A percentile compares a stretch with the other conserved stretches of the same genome.
These are phyloP conservation scores for Halesus radiatus DNA, from an alignment of 1,140 invertebrate genomes.

Conservation along the genomic window DNA sequence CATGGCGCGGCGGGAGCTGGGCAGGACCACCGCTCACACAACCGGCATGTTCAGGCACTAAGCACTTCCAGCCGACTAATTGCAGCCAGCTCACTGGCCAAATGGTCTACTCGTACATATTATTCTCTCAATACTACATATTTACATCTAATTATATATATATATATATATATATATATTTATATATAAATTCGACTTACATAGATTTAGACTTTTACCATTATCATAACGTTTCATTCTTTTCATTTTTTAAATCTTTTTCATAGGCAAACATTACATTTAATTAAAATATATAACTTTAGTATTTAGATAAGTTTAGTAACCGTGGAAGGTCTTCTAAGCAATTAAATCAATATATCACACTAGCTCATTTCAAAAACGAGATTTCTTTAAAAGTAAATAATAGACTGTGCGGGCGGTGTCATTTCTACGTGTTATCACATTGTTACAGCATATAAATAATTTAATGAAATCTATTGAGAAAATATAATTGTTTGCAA, in stretches of 20 bases:
- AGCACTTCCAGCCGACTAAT: conserved; percentile 50
- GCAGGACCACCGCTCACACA: background rate
- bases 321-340: conserved; percentile 54
- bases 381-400: conserved; percentile 56
- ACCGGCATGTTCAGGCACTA: conserved; percentile 53
- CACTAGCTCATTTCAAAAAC: conserved; percentile 58
- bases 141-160: conserved; percentile 56
- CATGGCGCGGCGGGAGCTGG: conserved; percentile 21
- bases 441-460: conserved; percentile 12
- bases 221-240: conserved; percentile 57
- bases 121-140: conserved; percentile 53
- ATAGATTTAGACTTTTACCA: conserved; percentile 58
- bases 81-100: conserved; percentile 47
- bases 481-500: background rate
- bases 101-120: conserved; percentile 46
- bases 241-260: conserved; percentile 53
- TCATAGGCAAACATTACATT: conserved; percentile 57
- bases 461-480: conserved; percentile 1
- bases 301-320: conserved; percentile 48
- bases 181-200: conserved; percentile 56
- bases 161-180: conserved; percentile 56
- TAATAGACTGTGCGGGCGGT: conserved; percentile 27
- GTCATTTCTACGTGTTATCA: conserved; percentile 29
- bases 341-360: conserved; percentile 58
- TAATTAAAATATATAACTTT: conserved; percentile 57